Conservation (phyloP, 2,113 vertebrate species). For the Hippocampus barbouri region DNA sequence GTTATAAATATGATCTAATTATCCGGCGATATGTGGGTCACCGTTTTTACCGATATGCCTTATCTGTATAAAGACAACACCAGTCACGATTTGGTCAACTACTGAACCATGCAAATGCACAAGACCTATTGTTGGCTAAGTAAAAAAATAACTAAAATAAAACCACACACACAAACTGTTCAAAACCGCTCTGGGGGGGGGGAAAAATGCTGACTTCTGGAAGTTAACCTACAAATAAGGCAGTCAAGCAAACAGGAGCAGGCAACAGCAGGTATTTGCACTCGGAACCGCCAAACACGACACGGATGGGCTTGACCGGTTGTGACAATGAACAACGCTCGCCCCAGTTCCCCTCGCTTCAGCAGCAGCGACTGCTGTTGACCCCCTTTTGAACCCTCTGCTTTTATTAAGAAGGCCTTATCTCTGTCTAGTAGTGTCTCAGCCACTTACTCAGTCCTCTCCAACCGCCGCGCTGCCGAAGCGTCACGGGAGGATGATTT, state of each 20-base stretch:
- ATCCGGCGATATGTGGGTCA: not conserved
- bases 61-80: no score
- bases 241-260: not conserved
- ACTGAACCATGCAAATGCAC: not conserved
- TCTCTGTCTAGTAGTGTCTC: slow-evolving; percentile 2
- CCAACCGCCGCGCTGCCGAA: not conserved
- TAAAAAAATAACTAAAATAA: not conserved
- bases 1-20: not conserved
- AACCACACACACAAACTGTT: not conserved
- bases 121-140: not conserved
- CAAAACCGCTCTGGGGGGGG: not conserved
- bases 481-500: not conserved
- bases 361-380: not conserved
- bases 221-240: not conserved
- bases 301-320: not conserved
- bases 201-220: not conserved
- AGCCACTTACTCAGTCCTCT: not conserved
- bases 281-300: not conserved
- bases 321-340: slow-evolving; percentile 9
- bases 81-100: not conserved
- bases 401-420: slow-evolving; percentile 8
- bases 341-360: not conserved
- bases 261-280: not conserved
- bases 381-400: not conserved
- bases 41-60: not conserved